Base-by-base conservation (phyloP, 2,888 invertebrate species). In the Glyphotaelius pellucidus region DNA sequence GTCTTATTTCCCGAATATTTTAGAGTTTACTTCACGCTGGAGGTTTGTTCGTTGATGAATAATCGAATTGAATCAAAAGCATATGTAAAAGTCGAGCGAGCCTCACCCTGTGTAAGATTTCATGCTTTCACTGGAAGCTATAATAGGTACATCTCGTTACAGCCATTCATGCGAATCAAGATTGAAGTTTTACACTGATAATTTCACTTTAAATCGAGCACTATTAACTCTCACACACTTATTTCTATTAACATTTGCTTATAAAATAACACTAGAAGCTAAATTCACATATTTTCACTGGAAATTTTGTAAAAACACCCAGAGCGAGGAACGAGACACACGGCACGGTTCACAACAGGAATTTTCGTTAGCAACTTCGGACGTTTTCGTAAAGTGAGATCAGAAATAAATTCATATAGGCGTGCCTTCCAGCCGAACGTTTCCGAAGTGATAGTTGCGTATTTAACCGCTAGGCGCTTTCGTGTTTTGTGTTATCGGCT, bases 301-400 rank as follows among this genome's bases (percentile, higher is more conserved):
- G 91, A 83, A 67, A 91, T 91, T 91, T 92, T 35, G 87, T 84
- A 91, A 92, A 90, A 92, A 92, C 85, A 90, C 89, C 67, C 95
- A 92, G 93, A 94, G 92, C 93, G 80, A 80, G 95, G 88, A 81
- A 85, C 96, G 96, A 96, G 96, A 96, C 96, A 96, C 96, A 92
- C 92, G 42, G 85, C 92, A 90, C 91, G 90, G 32, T 67, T 80
- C 83, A 83, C 92, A 89, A 84, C 89, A 91, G 87, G 87, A 91
- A 93, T 90, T 93, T 93, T 92, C 89, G 92, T 91, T 91, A 92
- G 91, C 89, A 84, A 80, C 89, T 93, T 93, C 93, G 93, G 90
- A 79, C 81, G 52, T 90, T 81, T 92, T 91, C 92, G 93, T 93
- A 42, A 83, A 92, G 90, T 92, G 93, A 93, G 93, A 92, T 93